Percentiles rank a stretch among this genome's conserved stretches.
These are phyloP conservation scores for Drosophila rhopaloa DNA, from an alignment of 1,140 invertebrate genomes.

Conservation along the genomic window DNA sequence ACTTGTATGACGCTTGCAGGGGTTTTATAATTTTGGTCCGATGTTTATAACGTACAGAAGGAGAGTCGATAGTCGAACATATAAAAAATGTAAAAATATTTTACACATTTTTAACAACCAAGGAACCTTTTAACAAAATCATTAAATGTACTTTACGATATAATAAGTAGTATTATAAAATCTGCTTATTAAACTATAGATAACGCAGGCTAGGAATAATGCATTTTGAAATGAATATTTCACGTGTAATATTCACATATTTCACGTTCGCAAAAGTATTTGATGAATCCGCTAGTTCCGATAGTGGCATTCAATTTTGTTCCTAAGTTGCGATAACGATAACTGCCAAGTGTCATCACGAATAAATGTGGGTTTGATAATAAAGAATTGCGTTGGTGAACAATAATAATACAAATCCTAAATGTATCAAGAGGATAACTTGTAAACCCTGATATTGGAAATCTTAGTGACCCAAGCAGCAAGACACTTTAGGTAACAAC, in stretches of 20 bases:
- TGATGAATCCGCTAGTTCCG: neutral
- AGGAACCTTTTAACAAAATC: too few relatives aligned
- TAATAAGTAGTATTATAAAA: too few relatives aligned
- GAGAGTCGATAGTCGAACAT: too few relatives aligned
- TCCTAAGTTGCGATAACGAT: conserved; percentile 23
- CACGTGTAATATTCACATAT: too few relatives aligned
- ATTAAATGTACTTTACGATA: too few relatives aligned
- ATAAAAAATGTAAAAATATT: too few relatives aligned
- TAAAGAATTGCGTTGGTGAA: conserved; percentile 48
- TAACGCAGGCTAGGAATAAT: neutral
- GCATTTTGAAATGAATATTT: neutral
- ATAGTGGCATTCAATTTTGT: conserved; percentile 12
- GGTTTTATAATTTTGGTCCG: too few relatives aligned
- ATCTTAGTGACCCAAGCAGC: conserved; percentile 6
- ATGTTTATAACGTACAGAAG: too few relatives aligned
- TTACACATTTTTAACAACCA: too few relatives aligned
- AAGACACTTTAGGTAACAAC: conserved; percentile 19
- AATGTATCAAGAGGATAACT: conserved; percentile 20
- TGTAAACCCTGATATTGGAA: conserved; percentile 18
- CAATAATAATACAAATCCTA: conserved; percentile 41
- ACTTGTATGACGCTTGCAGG: too few relatives aligned
- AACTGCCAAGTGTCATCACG: conserved; percentile 32
- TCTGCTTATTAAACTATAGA: too few relatives aligned
- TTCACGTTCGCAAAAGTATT: neutral
- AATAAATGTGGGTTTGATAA: conserved; percentile 42